Evolutionary conservation across 23 tunicate genomes (phyloP), one percentile per base, ranked within the genome.

Genomic region (Ciona savignyi): DNA sequence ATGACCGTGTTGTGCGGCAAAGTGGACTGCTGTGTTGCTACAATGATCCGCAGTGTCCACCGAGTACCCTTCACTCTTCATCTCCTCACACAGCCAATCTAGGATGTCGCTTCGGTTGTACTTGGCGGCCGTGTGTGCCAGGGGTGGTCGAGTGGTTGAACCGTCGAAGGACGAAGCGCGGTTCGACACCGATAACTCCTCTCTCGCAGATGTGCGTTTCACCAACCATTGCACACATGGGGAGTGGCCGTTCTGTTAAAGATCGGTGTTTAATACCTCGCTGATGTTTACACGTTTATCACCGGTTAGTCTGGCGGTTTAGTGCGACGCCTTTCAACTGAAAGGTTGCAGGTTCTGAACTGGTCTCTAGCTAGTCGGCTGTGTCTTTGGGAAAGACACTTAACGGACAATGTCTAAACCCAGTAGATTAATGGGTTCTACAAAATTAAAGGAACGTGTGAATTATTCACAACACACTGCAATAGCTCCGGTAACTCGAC

Each of bases 81-180:
- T 84, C 30, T 91, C 90, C 51, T 78, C 91, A 66, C 97, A 91
- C 32, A 91, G 32, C 90, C 91, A 91, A 64, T 91, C 97, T 34
- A 91, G 66, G 0, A 91, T 88, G n/a, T 71, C 90, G 30, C 68
- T 70, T 30, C 80, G 74, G 71, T 85, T 71, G 56, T 56, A 91
- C 64, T 78, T 66, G 62, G 97, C 86, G 22, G 97, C 97, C 25
- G 84, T 85, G 32, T 91, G 97, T 11, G 91, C 86, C 6, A 85
- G 35, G 23, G 97, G 97, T 0, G 90, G 87, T 31, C 97, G 68
- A 51, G 84, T 91, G 62, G 49, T 91, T 0, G 83, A 80, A 21
- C 97, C 97, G 72, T 91, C 97, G 19, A 91, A 79, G 23, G 87
- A 81, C 20, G 97, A 78, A 30, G 90, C 68, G 56, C 77, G 70